These are phyloP conservation scores for Leucophenga varia DNA, from an alignment of 1,140 invertebrate genomes.

Conservation along the genomic window DNA sequence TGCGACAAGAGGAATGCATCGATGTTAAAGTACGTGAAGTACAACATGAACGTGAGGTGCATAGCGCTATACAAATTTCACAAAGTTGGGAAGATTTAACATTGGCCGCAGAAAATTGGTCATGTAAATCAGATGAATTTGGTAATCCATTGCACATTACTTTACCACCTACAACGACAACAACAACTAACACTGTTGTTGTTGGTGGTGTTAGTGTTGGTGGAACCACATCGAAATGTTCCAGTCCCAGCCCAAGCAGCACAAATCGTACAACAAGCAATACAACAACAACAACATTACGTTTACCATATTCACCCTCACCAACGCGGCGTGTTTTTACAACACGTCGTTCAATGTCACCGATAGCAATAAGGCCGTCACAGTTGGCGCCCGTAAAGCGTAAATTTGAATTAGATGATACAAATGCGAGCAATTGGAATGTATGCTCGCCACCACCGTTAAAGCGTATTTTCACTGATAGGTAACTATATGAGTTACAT, in stretches of 20 bases:
- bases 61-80: conserved; percentile 85
- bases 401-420: conserved; percentile 75
- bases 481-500: too few relatives aligned
- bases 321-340: conserved; percentile 78
- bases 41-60: conserved; percentile 85
- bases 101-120: conserved; percentile 66
- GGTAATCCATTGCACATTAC: conserved; percentile 53
- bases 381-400: conserved; percentile 73
- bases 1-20: conserved; percentile 84
- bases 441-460: conserved; percentile 48
- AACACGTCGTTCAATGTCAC: conserved; percentile 78
- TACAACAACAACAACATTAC: too few relatives aligned
- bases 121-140: conserved; percentile 61
- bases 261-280: conserved; percentile 33
- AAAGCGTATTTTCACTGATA: conserved; percentile 54
- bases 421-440: conserved; percentile 43
- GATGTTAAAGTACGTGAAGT: conserved; percentile 80
- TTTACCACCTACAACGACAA: conserved; percentile 29
- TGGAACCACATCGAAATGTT: too few relatives aligned
- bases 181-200: too few relatives aligned
- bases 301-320: conserved; percentile 71
- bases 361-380: conserved; percentile 77
- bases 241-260: conserved; percentile 49
- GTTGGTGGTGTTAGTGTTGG: too few relatives aligned
- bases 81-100: conserved; percentile 87